Evolutionary conservation across 2,888 invertebrate species (phyloP).

Genomic region (Mamestra brassicae): DNA sequence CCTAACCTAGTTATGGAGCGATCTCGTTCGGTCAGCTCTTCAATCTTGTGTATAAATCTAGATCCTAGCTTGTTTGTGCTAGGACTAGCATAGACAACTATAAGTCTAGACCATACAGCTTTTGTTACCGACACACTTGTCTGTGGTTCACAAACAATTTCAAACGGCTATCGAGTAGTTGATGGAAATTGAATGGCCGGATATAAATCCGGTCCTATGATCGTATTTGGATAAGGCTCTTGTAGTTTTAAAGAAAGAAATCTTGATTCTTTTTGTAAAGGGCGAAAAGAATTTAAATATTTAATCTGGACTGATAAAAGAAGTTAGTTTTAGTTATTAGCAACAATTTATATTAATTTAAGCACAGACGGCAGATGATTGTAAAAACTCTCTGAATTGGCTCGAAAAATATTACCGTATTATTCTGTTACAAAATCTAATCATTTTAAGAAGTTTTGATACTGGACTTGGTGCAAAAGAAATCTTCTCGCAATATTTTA

Average conservation of each 20-base stretch:
- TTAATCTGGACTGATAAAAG: not conserved
- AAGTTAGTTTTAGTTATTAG: not conserved
- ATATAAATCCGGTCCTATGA: not conserved
- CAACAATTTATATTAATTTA: not conserved
- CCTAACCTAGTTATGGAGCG: constrained; percentile 69
- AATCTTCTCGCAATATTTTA: not conserved
- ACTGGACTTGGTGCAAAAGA: not conserved
- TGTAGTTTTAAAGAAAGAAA: not conserved
- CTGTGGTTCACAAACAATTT: constrained; percentile 14
- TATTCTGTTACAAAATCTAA: not conserved
- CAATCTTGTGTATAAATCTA: constrained; percentile 65
- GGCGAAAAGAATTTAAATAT: not conserved
- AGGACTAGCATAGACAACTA: constrained; percentile 21
- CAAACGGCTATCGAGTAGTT: constrained; percentile 23
- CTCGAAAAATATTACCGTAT: not conserved
- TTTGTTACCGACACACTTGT: constrained; percentile 28
- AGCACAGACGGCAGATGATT: not conserved
- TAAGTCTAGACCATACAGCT: constrained; percentile 31
- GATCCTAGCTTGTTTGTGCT: constrained; percentile 55
- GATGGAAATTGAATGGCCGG: constrained; percentile 17
- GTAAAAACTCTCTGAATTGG: not conserved
- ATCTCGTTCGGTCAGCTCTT: constrained; percentile 67
- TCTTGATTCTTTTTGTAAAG: not conserved
- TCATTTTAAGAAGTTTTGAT: not conserved
- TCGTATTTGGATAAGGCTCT: not conserved